Evolutionary conservation across 2,888 invertebrate species (phyloP).

Genomic region (Crepidodera aurea): DNA sequence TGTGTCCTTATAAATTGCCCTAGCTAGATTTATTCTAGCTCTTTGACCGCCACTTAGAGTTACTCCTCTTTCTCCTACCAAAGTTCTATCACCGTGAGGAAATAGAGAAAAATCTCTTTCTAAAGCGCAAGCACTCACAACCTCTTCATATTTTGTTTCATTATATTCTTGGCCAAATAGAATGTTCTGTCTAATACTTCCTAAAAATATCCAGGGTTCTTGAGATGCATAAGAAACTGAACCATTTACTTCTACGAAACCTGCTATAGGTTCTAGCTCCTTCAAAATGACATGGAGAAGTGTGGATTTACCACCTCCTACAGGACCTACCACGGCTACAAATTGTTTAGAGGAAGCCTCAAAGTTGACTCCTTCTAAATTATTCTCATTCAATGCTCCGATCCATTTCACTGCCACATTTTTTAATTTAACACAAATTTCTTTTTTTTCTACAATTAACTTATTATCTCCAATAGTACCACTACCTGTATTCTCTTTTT

Average conservation of each 20-base stretch:
- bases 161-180: slow-evolving; percentile 82
- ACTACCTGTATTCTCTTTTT: no score
- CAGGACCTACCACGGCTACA: slow-evolving; percentile 67
- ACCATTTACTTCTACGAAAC: slow-evolving; percentile 56
- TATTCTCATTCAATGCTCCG: slow-evolving; percentile 30
- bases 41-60: slow-evolving; percentile 77
- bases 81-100: slow-evolving; percentile 80
- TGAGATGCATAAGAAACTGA: slow-evolving; percentile 68
- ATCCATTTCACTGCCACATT: slow-evolving; percentile 41
- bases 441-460: background rate
- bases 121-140: slow-evolving; percentile 74
- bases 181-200: slow-evolving; percentile 90
- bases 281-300: slow-evolving; percentile 67
- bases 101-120: slow-evolving; percentile 76
- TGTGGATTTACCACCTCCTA: slow-evolving; percentile 70
- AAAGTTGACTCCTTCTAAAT: slow-evolving; percentile 34
- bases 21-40: slow-evolving; percentile 85
- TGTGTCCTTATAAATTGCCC: slow-evolving; percentile 83
- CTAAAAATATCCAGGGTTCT: slow-evolving; percentile 84
- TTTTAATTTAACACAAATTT: slow-evolving; percentile 14
- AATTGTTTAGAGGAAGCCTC: slow-evolving; percentile 31
- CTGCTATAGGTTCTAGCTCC: slow-evolving; percentile 73
- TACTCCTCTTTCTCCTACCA: slow-evolving; percentile 72
- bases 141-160: slow-evolving; percentile 69
- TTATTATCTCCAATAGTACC: background rate